Percentiles rank a stretch among this genome's conserved stretches.
These are phyloP conservation scores for Chlamydotis undulata DNA, from an alignment of 2,113 vertebrate genomes.

Conservation along the genomic window DNA sequence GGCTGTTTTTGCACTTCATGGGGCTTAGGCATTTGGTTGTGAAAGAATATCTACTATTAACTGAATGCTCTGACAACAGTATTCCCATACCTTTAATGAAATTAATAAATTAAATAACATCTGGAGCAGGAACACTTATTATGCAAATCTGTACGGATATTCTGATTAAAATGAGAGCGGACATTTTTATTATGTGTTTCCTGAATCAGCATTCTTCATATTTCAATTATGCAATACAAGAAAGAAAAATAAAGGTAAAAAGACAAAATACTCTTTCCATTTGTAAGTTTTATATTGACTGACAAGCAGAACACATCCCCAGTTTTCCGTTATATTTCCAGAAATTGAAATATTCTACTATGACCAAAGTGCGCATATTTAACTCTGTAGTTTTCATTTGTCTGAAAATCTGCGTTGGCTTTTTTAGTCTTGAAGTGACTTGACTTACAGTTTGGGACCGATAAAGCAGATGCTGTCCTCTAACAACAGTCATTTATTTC, in stretches of 20 bases:
- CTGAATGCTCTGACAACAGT: not conserved
- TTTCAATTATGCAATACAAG: not conserved
- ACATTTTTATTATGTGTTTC: not conserved
- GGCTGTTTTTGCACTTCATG: not conserved
- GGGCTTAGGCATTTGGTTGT: not conserved
- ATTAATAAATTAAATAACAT: not conserved
- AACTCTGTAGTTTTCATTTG: not conserved
- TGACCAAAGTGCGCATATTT: not conserved
- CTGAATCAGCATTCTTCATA: not conserved
- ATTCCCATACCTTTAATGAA: not conserved
- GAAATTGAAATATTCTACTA: not conserved
- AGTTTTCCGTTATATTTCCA: not conserved
- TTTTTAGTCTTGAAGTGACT: slow-evolving; percentile 49
- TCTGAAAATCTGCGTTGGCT: slow-evolving; percentile 34
- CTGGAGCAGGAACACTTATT: not conserved
- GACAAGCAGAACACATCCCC: not conserved
- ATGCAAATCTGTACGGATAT: not conserved
- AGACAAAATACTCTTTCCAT: not conserved
- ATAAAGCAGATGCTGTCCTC: slow-evolving; percentile 53
- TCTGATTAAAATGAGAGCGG: slow-evolving; percentile 18
- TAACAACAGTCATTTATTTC: slow-evolving; percentile 56
- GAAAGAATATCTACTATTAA: not conserved
- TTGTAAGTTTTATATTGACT: not conserved
- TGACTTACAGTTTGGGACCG: slow-evolving; percentile 30
- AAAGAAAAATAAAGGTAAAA: not conserved